Conservation (phyloP, 2,888 invertebrate species). For the Stictocephala bisonia region DNA sequence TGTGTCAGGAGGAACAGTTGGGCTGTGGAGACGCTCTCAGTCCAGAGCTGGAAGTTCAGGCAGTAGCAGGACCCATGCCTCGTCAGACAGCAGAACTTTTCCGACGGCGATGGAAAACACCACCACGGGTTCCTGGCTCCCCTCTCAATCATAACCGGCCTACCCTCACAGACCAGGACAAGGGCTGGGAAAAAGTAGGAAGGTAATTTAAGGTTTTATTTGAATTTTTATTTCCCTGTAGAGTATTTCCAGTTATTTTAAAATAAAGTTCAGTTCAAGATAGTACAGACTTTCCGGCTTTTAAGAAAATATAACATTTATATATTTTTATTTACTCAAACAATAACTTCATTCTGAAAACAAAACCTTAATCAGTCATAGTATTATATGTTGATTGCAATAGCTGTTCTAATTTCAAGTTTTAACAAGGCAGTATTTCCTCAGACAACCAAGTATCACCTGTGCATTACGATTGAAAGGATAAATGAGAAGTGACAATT, state of each 20-base stretch:
- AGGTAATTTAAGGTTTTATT: slow-evolving; percentile 68
- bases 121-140: slow-evolving; percentile 47
- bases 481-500: too few relatives aligned
- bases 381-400: too few relatives aligned
- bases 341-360: too few relatives aligned
- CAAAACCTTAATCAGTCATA: too few relatives aligned
- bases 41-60: slow-evolving; percentile 80
- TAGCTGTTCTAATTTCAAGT: too few relatives aligned
- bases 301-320: too few relatives aligned
- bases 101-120: slow-evolving; percentile 78
- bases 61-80: slow-evolving; percentile 93
- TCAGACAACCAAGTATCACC: too few relatives aligned
- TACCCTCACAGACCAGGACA: slow-evolving; percentile 77
- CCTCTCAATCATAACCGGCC: slow-evolving; percentile 36
- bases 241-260: slow-evolving; percentile 28
- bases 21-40: slow-evolving; percentile 75
- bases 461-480: too few relatives aligned
- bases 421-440: too few relatives aligned
- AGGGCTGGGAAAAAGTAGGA: slow-evolving; percentile 89
- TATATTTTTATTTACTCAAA: too few relatives aligned
- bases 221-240: too few relatives aligned
- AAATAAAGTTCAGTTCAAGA: background rate
- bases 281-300: too few relatives aligned
- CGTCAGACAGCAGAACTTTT: slow-evolving; percentile 77
- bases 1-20: slow-evolving; percentile 69